Evolutionary conservation across 2,888 invertebrate genomes (phyloP).

Genomic region (Ormyrus labotus): DNA sequence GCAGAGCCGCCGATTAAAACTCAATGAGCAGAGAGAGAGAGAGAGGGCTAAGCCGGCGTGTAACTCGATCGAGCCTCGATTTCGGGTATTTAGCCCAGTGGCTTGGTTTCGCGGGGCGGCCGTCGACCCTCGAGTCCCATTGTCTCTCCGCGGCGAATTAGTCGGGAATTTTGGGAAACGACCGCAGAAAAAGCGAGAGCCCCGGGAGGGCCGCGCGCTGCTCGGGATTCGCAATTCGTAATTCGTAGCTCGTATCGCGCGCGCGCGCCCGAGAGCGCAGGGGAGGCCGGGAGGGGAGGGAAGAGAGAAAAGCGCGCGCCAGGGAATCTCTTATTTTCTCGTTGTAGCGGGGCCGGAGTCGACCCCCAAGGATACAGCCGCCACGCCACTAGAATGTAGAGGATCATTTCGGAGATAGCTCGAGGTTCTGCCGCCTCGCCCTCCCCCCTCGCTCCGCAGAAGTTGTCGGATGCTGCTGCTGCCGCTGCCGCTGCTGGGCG

Average conservation of each 20-base stretch:
- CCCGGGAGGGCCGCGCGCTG: slow-evolving; percentile 12
- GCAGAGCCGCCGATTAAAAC: slow-evolving; percentile 50
- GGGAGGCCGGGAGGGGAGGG: not conserved
- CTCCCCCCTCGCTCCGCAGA: slow-evolving; percentile 66
- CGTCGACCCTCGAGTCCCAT: slow-evolving; percentile 19
- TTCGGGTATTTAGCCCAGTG: slow-evolving; percentile 64
- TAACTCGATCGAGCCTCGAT: slow-evolving; percentile 71
- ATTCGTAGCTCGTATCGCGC: slow-evolving; percentile 66
- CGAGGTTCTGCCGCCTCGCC: slow-evolving; percentile 64
- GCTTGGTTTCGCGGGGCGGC: slow-evolving; percentile 62
- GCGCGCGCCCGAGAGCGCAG: too few relatives aligned
- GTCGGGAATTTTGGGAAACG: not conserved
- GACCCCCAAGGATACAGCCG: slow-evolving; percentile 65
- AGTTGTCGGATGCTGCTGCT: slow-evolving; percentile 67
- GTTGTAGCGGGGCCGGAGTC: slow-evolving; percentile 62
- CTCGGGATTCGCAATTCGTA: slow-evolving; percentile 60
- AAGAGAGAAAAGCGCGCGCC: slow-evolving; percentile 56
- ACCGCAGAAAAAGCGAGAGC: not conserved
- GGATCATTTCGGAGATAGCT: slow-evolving; percentile 76
- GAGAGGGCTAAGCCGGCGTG: slow-evolving; percentile 65
- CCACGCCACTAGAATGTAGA: slow-evolving; percentile 71
- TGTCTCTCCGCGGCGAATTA: not conserved
- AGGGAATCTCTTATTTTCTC: slow-evolving; percentile 71
- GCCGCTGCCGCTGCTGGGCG: slow-evolving; percentile 55
- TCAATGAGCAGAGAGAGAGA: slow-evolving; percentile 63